Evolutionary conservation across 2,888 invertebrate species (phyloP), one percentile per base, ranked within the genome.

Genomic region (Crocallis elinguaria): DNA sequence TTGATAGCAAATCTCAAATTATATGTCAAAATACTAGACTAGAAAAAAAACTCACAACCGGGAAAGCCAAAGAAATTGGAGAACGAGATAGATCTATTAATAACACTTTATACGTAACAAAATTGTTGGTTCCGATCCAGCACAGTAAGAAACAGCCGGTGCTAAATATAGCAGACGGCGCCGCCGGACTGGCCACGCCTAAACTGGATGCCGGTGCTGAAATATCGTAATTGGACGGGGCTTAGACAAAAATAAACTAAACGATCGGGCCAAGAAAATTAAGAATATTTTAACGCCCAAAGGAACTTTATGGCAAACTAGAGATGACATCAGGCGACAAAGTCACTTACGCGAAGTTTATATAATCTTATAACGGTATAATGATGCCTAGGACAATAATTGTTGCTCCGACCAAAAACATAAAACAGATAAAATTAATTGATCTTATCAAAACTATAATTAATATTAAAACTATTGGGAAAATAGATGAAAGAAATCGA

Each of bases 151-250:
- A 60, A 71, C 75, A 58, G 63, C 75, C 73, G 63, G 52, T 25
- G 50, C 65, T 87, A 86, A 84, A 85, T 83, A 77, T 88, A 88
- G 82, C 72, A 39, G 77, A 75, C 75, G 81, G 51, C 21, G 33
- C 41, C 38, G 38, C 19, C 12, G 60, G 60, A 51, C 13, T 56
- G 43, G 60, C 73, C 73, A 73, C 79, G 77, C 84, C 82, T 76
- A 71, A 80, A 70, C 71, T 57, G 80, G 81, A 59, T 48, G 44
- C 58, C 33, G 51, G 68, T 64, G 76, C 56, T 71, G 74, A 76
- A 71, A 75, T 52, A 53, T 53, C 50, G 42, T 60, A 69, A 67
- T 66, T 60, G 61, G 45, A 52, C 57, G 54, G 66, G 52, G 53
- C 50, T 57, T 48, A 55, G 53, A 43, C 21, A 39, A 49, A 41